Conservation (phyloP, 2,113 vertebrate species). For the Actinemys pallida region DNA sequence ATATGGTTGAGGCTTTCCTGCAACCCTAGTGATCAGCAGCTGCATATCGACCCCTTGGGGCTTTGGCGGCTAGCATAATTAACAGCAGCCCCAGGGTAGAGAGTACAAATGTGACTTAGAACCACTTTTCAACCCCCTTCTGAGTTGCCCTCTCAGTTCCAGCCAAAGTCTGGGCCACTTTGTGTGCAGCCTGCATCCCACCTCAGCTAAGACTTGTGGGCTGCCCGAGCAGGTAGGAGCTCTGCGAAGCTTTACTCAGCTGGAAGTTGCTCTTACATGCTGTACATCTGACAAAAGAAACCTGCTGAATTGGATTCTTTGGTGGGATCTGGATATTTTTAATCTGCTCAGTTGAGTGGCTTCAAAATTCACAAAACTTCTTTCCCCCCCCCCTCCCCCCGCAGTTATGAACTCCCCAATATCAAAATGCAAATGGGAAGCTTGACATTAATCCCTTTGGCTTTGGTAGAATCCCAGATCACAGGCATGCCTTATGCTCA, state of each 20-base stretch:
- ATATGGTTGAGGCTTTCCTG: not conserved
- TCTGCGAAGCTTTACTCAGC: not conserved
- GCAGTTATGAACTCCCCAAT: not conserved
- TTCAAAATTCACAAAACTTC: not conserved
- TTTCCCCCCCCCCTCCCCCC: too few species aligned
- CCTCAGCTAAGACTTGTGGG: not conserved
- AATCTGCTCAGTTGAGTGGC: not conserved
- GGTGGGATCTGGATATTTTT: not conserved
- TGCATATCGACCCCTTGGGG: fast-evolving
- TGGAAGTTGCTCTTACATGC: not conserved
- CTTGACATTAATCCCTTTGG: not conserved
- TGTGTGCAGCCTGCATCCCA: fast-evolving
- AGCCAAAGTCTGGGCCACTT: not conserved
- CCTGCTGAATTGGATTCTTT: not conserved
- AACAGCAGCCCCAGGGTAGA: not conserved
- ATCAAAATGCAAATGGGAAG: not conserved
- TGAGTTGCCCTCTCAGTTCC: fast-evolving
- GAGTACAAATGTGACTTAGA: not conserved
- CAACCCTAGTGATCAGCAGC: fast-evolving
- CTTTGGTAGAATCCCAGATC: fast-evolving
- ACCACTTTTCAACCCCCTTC: not conserved
- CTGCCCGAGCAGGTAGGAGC: not conserved
- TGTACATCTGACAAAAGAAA: not conserved
- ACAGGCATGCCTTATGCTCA: not conserved
- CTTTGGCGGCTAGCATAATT: not conserved